A percentile compares a stretch with the other conserved stretches of the same genome.
Evolutionary conservation across 2,888 invertebrate genomes (phyloP).

Genomic region (Dorcus hopei): DNA sequence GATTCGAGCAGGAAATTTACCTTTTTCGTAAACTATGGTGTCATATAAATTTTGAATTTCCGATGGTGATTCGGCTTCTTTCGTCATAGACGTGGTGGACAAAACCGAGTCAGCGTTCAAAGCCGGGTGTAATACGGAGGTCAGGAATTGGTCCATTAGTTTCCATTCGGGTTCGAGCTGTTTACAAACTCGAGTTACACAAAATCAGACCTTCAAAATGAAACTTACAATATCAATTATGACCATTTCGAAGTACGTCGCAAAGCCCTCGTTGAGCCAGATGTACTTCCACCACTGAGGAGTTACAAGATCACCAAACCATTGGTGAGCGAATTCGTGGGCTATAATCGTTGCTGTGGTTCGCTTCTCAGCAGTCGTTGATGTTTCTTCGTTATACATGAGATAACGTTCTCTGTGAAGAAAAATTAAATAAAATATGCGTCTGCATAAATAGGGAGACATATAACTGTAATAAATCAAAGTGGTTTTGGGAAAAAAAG

Average conservation of each 20-base stretch:
- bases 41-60: conserved; percentile 56
- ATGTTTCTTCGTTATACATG: conserved; percentile 7
- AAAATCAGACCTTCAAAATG: not conserved
- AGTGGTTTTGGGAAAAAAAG: too few relatives aligned
- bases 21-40: conserved; percentile 61
- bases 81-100: conserved; percentile 56
- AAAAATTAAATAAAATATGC: not conserved
- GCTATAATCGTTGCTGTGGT: conserved; percentile 43
- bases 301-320: conserved; percentile 51
- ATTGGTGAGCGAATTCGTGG: conserved; percentile 58
- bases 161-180: conserved; percentile 44
- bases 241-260: conserved; percentile 53
- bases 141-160: conserved; percentile 49
- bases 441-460: not conserved
- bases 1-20: conserved; percentile 35
- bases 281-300: conserved; percentile 46
- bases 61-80: conserved; percentile 51
- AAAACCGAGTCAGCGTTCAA: conserved; percentile 47
- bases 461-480: too few relatives aligned
- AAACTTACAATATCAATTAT: conserved; percentile 31
- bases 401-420: conserved; percentile 10
- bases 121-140: conserved; percentile 43
- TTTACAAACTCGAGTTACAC: not conserved
- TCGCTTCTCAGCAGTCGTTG: conserved; percentile 26
- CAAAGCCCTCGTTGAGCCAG: conserved; percentile 55